Conservation (phyloP, 2,888 invertebrate species). For the Cryptosula pallasiana region DNA sequence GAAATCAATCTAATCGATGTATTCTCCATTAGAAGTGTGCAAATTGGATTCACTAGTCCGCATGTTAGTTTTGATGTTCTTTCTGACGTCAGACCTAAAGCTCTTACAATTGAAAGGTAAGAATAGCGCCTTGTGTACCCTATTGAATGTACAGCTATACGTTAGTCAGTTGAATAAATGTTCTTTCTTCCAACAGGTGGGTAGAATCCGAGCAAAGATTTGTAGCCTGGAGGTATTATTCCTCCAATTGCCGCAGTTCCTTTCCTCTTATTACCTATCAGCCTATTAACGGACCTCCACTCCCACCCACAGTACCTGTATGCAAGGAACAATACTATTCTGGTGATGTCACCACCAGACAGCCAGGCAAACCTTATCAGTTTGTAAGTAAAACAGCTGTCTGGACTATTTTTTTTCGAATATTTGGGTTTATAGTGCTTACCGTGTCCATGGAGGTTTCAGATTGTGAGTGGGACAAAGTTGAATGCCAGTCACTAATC, state of each 20-base stretch:
- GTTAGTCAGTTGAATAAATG: no score
- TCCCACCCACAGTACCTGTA: slow-evolving; percentile 23
- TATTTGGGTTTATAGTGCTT: no score
- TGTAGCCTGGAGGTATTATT: background rate
- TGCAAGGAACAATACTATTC: slow-evolving; percentile 28
- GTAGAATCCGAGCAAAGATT: background rate
- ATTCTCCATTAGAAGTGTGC: slow-evolving; percentile 30
- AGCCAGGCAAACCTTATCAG: background rate
- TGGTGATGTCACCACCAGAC: slow-evolving; percentile 26
- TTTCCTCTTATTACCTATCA: background rate
- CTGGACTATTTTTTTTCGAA: no score
- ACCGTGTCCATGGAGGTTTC: no score
- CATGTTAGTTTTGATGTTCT: slow-evolving; percentile 21
- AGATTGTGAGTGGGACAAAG: no score
- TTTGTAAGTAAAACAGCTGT: no score
- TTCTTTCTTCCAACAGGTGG: no score
- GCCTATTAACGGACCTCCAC: slow-evolving; percentile 26
- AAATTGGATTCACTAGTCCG: slow-evolving; percentile 29
- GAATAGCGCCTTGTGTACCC: no score
- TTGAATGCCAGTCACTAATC: no score
- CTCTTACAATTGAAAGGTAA: slow-evolving; percentile 29
- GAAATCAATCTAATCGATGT: slow-evolving; percentile 28
- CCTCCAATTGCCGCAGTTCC: background rate
- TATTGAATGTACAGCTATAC: no score
- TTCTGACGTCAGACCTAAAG: slow-evolving; percentile 30